phyloP scores from a whole-genome alignment of 2,888 invertebrate species.

The Polydrusus cervinus region DNA sequence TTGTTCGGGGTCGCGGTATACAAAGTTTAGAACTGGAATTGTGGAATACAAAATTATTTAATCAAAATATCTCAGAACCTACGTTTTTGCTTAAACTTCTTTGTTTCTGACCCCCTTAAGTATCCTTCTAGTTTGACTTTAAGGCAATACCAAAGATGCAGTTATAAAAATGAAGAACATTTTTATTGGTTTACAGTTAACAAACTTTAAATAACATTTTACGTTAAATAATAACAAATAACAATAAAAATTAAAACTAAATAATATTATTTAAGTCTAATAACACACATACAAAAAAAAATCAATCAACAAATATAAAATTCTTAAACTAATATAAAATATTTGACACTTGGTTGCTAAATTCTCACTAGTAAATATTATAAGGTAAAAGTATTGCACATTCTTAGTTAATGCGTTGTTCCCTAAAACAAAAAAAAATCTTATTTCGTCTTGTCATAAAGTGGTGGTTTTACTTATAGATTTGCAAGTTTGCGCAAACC shows the following conservation, averaged over 20 bases:
- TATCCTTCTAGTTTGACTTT: too few species aligned
- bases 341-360: conserved; percentile 27
- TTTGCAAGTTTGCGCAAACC: too few species aligned
- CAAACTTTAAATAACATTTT: conserved; percentile 9
- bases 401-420: conserved; percentile 31
- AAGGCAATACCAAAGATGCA: background rate
- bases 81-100: background rate
- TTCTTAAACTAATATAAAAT: background rate
- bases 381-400: conserved; percentile 7
- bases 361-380: conserved; percentile 18
- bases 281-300: background rate
- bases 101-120: background rate
- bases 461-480: too few species aligned
- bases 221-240: background rate
- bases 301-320: conserved; percentile 13
- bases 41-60: too few species aligned
- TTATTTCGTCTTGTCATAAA: too few species aligned
- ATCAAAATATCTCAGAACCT: too few species aligned
- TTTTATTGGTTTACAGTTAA: conserved; percentile 12
- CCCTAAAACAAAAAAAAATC: conserved; percentile 31
- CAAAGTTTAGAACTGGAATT: too few species aligned
- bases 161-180: background rate
- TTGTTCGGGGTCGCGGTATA: too few species aligned
- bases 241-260: conserved; percentile 3
- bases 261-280: conserved; percentile 5